Base-by-base conservation (phyloP, 2,113 vertebrate genomes). In the Pterophyllum scalare region DNA sequence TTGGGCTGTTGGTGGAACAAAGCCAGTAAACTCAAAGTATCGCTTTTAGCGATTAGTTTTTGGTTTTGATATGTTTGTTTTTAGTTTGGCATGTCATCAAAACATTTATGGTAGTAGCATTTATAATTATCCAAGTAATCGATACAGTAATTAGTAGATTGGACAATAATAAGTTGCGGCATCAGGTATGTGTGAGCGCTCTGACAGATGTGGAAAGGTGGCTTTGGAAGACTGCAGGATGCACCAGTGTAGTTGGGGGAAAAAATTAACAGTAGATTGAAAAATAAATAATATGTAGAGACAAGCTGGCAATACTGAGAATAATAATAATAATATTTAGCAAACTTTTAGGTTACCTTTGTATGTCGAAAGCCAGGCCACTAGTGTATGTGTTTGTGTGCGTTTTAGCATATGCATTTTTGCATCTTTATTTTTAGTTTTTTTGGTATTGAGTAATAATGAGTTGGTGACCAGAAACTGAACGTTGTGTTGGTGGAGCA, bases 401-500 rank as follows among this genome's bases (percentile, higher is more conserved):
- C n/a, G 43, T 74, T 26, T 12, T 57, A 75, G 26, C 35, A 13
- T 75, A 31, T 56, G 6, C 72, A 38, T 26, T 19, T 61, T 28
- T 7, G 6, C 43, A 56, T 40, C 22, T 31, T 9, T 56, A 28
- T n/a, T 6, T 12, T 7, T 59, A 40, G 28, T 49, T 67, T 59
- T 52, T 46, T 72, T 72, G 65, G 43, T 52, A 59, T 59, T 58
- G n/a, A n/a, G n/a, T n/a, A n/a, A n/a, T n/a, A 80, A 67, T 33
- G 15, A 84, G 75, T 49, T 43, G 75, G 33, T 81, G 81, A 77
- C 75, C 77, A 82, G 72, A 87, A 81, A 79, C 70, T 75, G 75
- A 75, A 70, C 52, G 52, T 81, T 77, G 76, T 83, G 77, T 75
- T 87, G 81, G 79, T 61, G 88, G 84, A 76, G 87, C 70, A 77